A percentile compares a stretch with the other conserved stretches of the same genome.
These are phyloP conservation scores for Microctenopoma lineatum DNA, from an alignment of 2,797 vertebrate species.

Conservation along the genomic window DNA sequence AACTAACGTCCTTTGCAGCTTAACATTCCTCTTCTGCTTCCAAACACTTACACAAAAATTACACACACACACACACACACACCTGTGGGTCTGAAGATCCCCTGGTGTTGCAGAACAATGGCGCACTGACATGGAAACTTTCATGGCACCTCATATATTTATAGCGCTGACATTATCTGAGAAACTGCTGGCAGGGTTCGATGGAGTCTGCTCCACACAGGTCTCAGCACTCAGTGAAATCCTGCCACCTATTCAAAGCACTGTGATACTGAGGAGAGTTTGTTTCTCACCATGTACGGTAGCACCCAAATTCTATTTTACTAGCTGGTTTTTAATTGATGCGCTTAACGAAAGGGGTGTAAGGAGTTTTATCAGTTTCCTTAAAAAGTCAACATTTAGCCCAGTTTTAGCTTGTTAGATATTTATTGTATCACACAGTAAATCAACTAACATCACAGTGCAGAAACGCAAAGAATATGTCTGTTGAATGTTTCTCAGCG, in stretches of 20 bases:
- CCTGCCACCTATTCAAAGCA: constrained; percentile 34
- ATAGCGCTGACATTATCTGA: constrained; percentile 80
- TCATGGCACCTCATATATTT: constrained; percentile 73
- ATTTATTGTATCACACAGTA: too few relatives aligned
- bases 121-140: constrained; percentile 78
- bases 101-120: constrained; percentile 49
- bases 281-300: constrained; percentile 37
- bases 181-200: constrained; percentile 52
- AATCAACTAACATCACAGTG: background rate
- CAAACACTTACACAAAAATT: background rate
- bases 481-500: too few relatives aligned
- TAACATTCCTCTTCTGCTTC: background rate
- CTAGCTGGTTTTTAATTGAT: background rate
- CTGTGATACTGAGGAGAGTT: constrained; percentile 15
- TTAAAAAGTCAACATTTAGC: too few relatives aligned
- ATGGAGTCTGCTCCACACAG: constrained; percentile 31
- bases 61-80: constrained; percentile 20
- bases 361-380: too few relatives aligned
- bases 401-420: too few relatives aligned
- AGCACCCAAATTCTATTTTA: constrained; percentile 15
- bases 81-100: constrained; percentile 27
- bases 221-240: constrained; percentile 50
- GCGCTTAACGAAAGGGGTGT: background rate
- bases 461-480: background rate
- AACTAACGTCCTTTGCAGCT: background rate